A percentile compares a stretch with the other conserved stretches of the same genome.
These are phyloP conservation scores for Knipowitschia caucasica DNA, from an alignment of 2,797 vertebrate genomes.

Conservation along the genomic window DNA sequence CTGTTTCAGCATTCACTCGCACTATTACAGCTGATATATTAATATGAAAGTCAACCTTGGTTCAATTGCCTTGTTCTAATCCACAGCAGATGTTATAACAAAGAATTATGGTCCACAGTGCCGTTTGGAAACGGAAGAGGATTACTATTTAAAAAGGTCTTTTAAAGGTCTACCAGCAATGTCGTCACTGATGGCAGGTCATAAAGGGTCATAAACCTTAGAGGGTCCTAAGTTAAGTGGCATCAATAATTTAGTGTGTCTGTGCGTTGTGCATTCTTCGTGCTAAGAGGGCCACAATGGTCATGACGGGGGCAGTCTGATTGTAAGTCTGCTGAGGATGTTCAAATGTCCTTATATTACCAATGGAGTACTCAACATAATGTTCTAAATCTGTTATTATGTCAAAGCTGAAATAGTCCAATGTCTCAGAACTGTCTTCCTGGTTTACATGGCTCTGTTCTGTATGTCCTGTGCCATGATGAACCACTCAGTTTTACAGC, in stretches of 20 bases:
- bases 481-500: conserved; percentile 38
- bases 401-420: conserved; percentile 14
- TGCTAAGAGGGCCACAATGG: conserved; percentile 18
- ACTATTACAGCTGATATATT: conserved; percentile 28
- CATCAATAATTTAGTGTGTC: conserved; percentile 55
- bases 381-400: conserved; percentile 6
- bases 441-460: conserved; percentile 31
- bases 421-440: conserved; percentile 23
- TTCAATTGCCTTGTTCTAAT: conserved; percentile 21
- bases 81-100: conserved; percentile 9
- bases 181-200: conserved; percentile 45
- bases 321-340: not conserved
- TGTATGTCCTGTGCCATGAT: conserved; percentile 37
- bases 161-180: conserved; percentile 40
- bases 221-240: conserved; percentile 40
- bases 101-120: conserved; percentile 25
- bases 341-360: not conserved
- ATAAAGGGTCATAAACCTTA: conserved; percentile 50
- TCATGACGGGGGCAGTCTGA: not conserved
- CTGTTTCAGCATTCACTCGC: not conserved
- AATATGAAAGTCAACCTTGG: conserved; percentile 32
- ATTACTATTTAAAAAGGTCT: conserved; percentile 31
- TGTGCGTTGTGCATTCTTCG: conserved; percentile 16
- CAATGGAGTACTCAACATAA: not conserved
- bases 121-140: conserved; percentile 32